Evolutionary conservation across 2,888 invertebrate genomes (phyloP).

Genomic region (Xiphydria camelus): DNA sequence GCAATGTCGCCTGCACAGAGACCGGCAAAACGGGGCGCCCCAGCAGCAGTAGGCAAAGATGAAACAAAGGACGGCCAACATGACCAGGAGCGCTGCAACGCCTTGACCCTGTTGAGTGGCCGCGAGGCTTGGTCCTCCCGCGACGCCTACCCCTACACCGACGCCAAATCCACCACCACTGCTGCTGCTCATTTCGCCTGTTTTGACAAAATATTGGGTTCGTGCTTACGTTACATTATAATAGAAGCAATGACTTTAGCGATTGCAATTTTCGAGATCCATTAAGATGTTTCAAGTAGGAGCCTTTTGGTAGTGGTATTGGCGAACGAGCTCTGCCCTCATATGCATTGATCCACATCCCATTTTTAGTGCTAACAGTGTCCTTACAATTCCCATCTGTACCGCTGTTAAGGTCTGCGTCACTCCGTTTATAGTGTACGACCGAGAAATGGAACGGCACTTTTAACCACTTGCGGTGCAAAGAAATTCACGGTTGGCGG

Average conservation of each 20-base stretch:
- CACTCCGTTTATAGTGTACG: too few relatives aligned
- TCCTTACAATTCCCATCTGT: too few relatives aligned
- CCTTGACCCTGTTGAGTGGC: slow-evolving; percentile 57
- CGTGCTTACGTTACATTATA: too few relatives aligned
- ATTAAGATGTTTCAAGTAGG: neutral
- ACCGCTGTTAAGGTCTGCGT: too few relatives aligned
- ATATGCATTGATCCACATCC: too few relatives aligned
- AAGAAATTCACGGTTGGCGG: too few relatives aligned
- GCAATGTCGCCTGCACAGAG: slow-evolving; percentile 58
- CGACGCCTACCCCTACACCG: slow-evolving; percentile 43
- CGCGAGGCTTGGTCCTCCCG: slow-evolving; percentile 46
- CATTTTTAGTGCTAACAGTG: too few relatives aligned
- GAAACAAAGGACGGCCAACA: slow-evolving; percentile 63
- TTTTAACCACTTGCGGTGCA: neutral
- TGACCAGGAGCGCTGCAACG: slow-evolving; percentile 61
- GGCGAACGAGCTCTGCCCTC: too few relatives aligned
- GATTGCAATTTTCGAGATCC: neutral
- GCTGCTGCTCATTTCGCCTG: slow-evolving; percentile 25
- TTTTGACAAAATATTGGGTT: neutral
- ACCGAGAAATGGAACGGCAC: too few relatives aligned
- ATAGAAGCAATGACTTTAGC: neutral
- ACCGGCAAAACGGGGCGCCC: slow-evolving; percentile 63
- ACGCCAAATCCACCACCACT: slow-evolving; percentile 17
- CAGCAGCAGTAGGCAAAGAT: slow-evolving; percentile 65
- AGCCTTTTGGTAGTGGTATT: too few relatives aligned